Evolutionary conservation across 2,888 invertebrate genomes (phyloP).

Genomic region (Drosophila prostipennis): DNA sequence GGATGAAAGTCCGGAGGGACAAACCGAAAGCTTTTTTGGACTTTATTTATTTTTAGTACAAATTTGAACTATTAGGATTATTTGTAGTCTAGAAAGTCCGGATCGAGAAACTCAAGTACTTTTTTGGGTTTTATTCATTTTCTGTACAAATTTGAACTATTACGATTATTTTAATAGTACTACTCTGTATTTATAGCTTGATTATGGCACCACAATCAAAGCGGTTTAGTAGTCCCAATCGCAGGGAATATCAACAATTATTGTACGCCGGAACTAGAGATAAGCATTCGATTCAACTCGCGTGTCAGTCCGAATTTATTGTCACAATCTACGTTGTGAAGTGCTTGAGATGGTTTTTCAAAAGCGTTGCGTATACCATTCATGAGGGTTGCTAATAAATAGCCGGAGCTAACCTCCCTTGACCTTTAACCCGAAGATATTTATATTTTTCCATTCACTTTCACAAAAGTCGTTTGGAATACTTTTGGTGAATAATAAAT

Average conservation of each 20-base stretch:
- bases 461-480: background rate
- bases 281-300: slow-evolving; percentile 26
- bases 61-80: too few species aligned
- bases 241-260: slow-evolving; percentile 13
- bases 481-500: background rate
- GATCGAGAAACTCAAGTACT: background rate
- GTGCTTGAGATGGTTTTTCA: background rate
- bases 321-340: slow-evolving; percentile 11
- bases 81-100: too few species aligned
- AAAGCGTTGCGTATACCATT: slow-evolving; percentile 11
- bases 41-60: too few species aligned
- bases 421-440: slow-evolving; percentile 13
- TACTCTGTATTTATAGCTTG: background rate
- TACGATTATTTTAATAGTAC: slow-evolving; percentile 2
- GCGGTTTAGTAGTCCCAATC: slow-evolving; percentile 17
- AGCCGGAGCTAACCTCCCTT: slow-evolving; percentile 25
- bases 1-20: slow-evolving; percentile 23
- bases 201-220: slow-evolving; percentile 3
- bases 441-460: slow-evolving; percentile 11
- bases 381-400: slow-evolving; percentile 10
- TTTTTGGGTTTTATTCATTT: background rate
- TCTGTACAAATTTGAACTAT: background rate
- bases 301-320: slow-evolving; percentile 27
- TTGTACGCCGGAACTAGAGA: slow-evolving; percentile 23
- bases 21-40: too few species aligned